Base-by-base conservation (phyloP, 2,888 invertebrate species). In the Drosophila borealis region DNA sequence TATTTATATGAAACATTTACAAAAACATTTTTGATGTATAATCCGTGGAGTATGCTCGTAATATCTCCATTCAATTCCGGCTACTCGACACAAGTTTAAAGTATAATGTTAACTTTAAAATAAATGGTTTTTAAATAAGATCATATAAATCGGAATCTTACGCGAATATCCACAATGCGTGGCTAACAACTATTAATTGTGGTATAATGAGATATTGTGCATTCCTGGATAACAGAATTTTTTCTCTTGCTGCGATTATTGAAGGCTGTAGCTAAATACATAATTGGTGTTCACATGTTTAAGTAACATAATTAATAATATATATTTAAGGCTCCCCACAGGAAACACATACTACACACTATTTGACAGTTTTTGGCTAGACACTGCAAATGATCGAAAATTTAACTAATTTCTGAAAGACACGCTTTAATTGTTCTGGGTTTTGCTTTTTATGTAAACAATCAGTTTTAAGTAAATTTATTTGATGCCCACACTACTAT, bases 1-100 rank as follows among this genome's bases (percentile, higher is more conserved):
- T 75, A 75, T 56, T 48, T 74, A 78, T 77, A 77, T 61, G 61
- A 74, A 75, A 78, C 75, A 75, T 78, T 75, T 78, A 75, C 79
- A 75, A 60, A 63, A 77, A 63, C 48, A 63, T 63, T 44, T 59
- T 78, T 65, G 68, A 74, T 76, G 64, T 74, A 68, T 61, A 75
- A 42, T 74, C 48, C 60, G 42, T 51, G 64, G 56, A 74, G 53
- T 61, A 44, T 55, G 59, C 57, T 51, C 8, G 50, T 78, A 61
- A 61, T 53, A 64, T 80, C 75, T 66, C 54, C 46, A 36, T 70
- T 75, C 49, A 63, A 54, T 54, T 70, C 57, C 54, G 55, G 61
- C 50, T 59, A 79, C 54, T 51, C 50, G 37, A 51, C 79, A 78
- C 70, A 79, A 59, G 45, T 62, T 17, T 51, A 56, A 66, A 54